Percentiles rank a stretch among this genome's conserved stretches.
Conservation (phyloP, 2,113 vertebrate genomes). For the Ammospiza caudacuta region DNA sequence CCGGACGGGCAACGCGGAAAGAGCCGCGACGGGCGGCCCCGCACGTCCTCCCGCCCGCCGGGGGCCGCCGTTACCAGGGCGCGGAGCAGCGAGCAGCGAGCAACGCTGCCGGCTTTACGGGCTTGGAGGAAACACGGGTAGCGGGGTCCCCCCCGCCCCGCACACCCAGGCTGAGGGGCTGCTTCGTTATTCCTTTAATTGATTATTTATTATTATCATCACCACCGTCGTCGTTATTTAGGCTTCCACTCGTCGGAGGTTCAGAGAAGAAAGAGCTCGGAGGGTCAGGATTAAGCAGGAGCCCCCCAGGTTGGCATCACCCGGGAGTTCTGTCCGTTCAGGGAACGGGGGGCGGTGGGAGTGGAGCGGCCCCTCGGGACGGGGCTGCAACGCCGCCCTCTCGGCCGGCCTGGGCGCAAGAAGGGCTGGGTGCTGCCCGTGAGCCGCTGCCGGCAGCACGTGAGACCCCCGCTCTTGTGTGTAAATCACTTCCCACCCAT, state of each 20-base stretch:
- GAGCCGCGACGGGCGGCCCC: not conserved
- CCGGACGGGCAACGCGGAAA: not conserved
- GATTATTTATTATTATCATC: fast-evolving
- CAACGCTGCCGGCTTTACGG: not conserved
- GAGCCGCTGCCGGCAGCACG: not conserved
- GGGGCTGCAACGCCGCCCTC: not conserved
- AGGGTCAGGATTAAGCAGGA: not conserved
- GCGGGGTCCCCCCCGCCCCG: not conserved
- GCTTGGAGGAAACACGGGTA: not conserved
- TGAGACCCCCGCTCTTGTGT: too few relatives aligned
- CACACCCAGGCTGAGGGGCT: not conserved
- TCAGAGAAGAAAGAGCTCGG: not conserved
- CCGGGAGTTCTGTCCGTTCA: not conserved
- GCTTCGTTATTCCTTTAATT: not conserved
- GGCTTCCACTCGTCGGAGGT: not conserved
- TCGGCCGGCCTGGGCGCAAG: not conserved
- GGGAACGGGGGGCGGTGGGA: not conserved
- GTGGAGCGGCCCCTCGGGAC: not conserved
- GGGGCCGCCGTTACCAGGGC: not conserved
- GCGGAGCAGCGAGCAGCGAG: not conserved
- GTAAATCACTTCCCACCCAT: not conserved
- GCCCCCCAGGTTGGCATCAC: not conserved
- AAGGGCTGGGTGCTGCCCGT: not conserved
- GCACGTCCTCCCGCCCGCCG: conserved; percentile 52
- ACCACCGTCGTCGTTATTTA: not conserved